These are phyloP conservation scores for Cheirogaleus medius DNA, from an alignment of 2,113 vertebrate genomes.

Conservation along the genomic window DNA sequence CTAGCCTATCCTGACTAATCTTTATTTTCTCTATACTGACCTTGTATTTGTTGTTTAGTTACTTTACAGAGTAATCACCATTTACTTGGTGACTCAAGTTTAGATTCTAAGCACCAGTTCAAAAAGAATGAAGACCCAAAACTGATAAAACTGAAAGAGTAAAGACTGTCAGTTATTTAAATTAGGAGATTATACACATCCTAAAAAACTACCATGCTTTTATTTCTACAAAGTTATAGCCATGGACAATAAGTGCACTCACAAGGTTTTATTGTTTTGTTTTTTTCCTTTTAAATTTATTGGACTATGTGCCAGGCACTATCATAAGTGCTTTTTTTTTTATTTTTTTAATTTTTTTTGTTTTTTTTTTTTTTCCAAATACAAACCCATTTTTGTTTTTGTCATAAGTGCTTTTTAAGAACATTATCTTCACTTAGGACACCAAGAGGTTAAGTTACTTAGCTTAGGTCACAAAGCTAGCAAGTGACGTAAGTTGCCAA, in stretches of 20 bases:
- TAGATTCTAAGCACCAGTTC: background rate
- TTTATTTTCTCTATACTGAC: background rate
- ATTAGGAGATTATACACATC: constrained; percentile 14
- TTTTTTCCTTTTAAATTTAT: background rate
- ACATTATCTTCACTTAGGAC: background rate
- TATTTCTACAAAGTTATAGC: background rate
- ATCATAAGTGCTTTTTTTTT: background rate
- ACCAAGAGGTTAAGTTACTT: background rate
- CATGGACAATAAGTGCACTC: background rate
- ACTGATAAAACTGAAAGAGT: background rate
- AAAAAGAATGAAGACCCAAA: constrained; percentile 18
- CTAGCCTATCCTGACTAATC: background rate
- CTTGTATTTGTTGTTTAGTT: background rate
- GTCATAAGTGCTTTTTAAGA: too few relatives aligned
- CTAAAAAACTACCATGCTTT: background rate
- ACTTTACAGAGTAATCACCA: background rate
- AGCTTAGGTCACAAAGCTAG: background rate
- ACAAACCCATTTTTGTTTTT: too few relatives aligned
- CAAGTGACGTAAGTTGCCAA: background rate
- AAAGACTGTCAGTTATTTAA: constrained; percentile 34
- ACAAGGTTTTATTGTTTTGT: background rate
- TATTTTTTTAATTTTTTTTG: too few relatives aligned
- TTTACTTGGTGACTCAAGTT: constrained; percentile 12
- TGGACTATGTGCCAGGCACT: background rate
- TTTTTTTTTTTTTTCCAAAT: too few relatives aligned